Conservation (phyloP, 2,113 vertebrate species). For the Onychorhynchus coronatus region DNA sequence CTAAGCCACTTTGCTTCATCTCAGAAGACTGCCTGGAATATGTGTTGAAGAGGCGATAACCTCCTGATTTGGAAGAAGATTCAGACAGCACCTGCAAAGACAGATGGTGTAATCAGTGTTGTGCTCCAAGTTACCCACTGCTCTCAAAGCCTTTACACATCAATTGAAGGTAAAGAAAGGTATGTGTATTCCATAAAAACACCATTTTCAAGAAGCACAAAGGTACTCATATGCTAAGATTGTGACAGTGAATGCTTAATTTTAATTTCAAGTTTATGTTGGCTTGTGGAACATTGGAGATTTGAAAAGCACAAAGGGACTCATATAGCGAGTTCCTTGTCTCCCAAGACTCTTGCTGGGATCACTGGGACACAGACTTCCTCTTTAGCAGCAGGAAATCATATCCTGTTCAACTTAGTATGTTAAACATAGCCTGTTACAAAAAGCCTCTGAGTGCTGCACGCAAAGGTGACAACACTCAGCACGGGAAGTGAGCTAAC, state of each 20-base stretch:
- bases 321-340: background rate
- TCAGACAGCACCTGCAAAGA: constrained; percentile 91
- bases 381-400: background rate
- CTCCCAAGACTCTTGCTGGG: background rate
- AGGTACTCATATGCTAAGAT: background rate
- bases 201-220: background rate
- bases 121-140: background rate
- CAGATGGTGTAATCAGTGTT: background rate
- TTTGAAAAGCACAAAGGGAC: background rate
- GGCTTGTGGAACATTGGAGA: background rate
- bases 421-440: background rate
- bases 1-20: constrained; percentile 96
- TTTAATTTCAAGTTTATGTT: background rate
- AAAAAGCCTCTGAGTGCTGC: background rate
- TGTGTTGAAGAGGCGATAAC: constrained; percentile 93
- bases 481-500: background rate
- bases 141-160: background rate
- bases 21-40: constrained; percentile 91
- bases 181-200: background rate
- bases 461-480: background rate
- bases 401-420: background rate
- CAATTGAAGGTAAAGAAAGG: background rate
- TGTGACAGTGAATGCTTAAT: background rate
- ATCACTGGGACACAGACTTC: background rate
- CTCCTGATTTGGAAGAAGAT: constrained; percentile 87